Percentiles rank a stretch among this genome's conserved stretches.
Evolutionary conservation across 2,797 vertebrate species (phyloP).

Genomic region (Semotilus atromaculatus): DNA sequence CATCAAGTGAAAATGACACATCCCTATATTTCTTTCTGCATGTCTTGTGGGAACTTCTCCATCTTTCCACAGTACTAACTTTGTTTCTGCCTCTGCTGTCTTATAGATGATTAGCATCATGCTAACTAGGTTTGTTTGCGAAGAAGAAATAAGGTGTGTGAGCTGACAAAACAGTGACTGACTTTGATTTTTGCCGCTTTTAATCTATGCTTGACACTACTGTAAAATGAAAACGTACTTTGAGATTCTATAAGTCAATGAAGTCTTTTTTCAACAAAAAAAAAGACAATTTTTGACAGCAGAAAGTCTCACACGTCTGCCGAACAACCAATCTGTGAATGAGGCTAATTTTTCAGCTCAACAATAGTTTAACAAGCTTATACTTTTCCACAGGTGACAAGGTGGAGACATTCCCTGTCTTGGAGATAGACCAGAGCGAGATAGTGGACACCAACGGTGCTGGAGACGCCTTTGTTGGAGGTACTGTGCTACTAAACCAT

Average conservation of each 20-base stretch:
- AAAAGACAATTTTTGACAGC: slow-evolving; percentile 19
- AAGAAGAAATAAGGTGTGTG: slow-evolving; percentile 31
- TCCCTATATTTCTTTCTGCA: slow-evolving; percentile 49
- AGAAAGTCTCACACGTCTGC: slow-evolving; percentile 26
- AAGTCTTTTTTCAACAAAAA: neutral
- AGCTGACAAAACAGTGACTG: slow-evolving; percentile 10
- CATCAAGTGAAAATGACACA: slow-evolving; percentile 40
- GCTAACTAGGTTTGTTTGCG: slow-evolving; percentile 31
- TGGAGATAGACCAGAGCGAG: slow-evolving; percentile 89
- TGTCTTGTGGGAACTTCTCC: slow-evolving; percentile 49
- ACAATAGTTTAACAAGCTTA: slow-evolving; percentile 17
- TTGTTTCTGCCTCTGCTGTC: slow-evolving; percentile 45
- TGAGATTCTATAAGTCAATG: neutral
- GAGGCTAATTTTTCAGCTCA: slow-evolving; percentile 16
- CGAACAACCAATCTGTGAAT: slow-evolving; percentile 20
- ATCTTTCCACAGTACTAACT: slow-evolving; percentile 41
- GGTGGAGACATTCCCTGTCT: slow-evolving; percentile 85
- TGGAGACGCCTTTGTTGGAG: slow-evolving; percentile 98
- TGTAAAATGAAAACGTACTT: slow-evolving; percentile 24
- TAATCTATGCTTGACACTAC: neutral
- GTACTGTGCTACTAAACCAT: slow-evolving; percentile 68
- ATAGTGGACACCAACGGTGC: slow-evolving; percentile 97
- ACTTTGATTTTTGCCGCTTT: slow-evolving; percentile 23
- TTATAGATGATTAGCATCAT: slow-evolving; percentile 44
- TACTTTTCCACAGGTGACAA: slow-evolving; percentile 78